Evolutionary conservation across 2,113 vertebrate genomes (phyloP).

Genomic region (Neogobius melanostomus): DNA sequence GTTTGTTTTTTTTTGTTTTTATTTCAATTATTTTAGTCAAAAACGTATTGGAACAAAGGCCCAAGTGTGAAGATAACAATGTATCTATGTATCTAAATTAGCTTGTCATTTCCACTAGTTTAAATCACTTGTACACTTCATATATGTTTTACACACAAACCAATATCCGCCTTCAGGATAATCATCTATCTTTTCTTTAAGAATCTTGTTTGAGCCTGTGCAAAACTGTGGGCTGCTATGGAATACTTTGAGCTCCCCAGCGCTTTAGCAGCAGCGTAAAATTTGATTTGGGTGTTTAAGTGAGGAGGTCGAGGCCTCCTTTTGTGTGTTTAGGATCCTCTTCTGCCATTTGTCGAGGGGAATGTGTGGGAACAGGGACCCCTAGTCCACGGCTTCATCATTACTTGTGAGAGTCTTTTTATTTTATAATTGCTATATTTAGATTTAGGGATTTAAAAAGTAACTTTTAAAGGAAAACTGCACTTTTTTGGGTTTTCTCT

Average conservation of each 20-base stretch:
- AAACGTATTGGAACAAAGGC: neutral
- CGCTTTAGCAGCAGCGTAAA: constrained; percentile 72
- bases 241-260: constrained; percentile 61
- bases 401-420: constrained; percentile 19
- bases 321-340: constrained; percentile 69
- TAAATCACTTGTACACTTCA: constrained; percentile 26
- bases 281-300: constrained; percentile 78
- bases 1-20: neutral
- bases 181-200: constrained; percentile 62
- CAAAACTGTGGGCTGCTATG: constrained; percentile 60
- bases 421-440: neutral
- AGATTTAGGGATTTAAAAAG: neutral
- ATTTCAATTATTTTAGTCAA: neutral
- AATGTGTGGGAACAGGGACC: constrained; percentile 67
- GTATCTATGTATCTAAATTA: constrained; percentile 18
- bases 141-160: constrained; percentile 27
- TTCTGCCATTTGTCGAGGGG: constrained; percentile 55
- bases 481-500: neutral
- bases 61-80: neutral
- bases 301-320: constrained; percentile 69
- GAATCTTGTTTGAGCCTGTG: constrained; percentile 54
- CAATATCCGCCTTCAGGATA: constrained; percentile 59
- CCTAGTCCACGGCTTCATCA: constrained; percentile 9
- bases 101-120: constrained; percentile 19
- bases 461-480: neutral